A percentile compares a stretch with the other conserved stretches of the same genome.
Conservation (phyloP, 2,797 vertebrate genomes). For the Sardinella longiceps region DNA sequence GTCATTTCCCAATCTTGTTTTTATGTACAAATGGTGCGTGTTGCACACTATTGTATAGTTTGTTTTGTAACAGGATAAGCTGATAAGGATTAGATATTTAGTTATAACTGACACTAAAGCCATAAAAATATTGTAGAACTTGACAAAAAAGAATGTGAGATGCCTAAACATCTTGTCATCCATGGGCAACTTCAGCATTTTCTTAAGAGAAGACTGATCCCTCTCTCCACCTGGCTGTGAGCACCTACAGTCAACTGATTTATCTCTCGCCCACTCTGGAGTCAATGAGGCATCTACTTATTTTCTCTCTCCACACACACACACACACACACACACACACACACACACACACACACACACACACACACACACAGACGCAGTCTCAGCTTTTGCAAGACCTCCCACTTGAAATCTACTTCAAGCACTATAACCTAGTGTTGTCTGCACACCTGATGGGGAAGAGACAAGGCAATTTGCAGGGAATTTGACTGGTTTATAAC, state of each 20-base stretch:
- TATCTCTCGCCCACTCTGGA: background rate
- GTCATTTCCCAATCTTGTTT: too few species aligned
- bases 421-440: background rate
- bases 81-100: too few species aligned
- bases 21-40: background rate
- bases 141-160: background rate
- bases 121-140: background rate
- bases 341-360: too few species aligned
- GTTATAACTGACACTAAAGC: background rate
- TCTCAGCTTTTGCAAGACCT: background rate
- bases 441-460: background rate
- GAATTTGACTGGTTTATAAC: background rate
- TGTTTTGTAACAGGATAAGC: too few species aligned
- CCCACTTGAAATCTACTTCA: background rate
- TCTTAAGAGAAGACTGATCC: background rate
- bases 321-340: too few species aligned
- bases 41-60: too few species aligned
- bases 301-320: too few species aligned
- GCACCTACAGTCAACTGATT: slow-evolving; percentile 5
- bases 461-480: background rate
- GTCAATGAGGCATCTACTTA: slow-evolving; percentile 4
- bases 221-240: background rate
- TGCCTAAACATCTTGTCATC: background rate
- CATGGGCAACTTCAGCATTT: background rate
- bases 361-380: too few species aligned